These are phyloP conservation scores for Artibeus jamaicensis DNA, from an alignment of 2,797 vertebrate species.

Conservation along the genomic window DNA sequence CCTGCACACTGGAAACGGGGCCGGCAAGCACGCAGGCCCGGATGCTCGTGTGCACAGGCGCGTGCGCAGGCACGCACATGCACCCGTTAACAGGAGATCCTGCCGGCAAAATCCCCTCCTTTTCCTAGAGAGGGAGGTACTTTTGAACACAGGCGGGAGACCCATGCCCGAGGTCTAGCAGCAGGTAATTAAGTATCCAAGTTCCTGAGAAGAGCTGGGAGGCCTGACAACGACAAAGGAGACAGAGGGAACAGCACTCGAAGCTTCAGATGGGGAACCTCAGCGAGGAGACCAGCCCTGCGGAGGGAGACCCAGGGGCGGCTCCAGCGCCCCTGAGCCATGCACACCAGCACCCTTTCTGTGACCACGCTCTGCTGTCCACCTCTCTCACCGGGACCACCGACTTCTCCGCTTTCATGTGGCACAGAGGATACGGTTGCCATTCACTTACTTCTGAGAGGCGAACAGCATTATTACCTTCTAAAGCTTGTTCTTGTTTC, in stretches of 20 bases:
- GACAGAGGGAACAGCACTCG: accelerated
- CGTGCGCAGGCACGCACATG: neutral
- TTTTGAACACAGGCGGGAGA: neutral
- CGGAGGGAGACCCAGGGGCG: accelerated
- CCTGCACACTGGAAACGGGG: neutral
- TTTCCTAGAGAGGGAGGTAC: neutral
- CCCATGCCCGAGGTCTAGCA: neutral
- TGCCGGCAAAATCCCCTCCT: neutral
- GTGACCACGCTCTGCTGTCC: accelerated
- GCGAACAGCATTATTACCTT: neutral
- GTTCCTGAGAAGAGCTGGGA: neutral
- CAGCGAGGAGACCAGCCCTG: accelerated
- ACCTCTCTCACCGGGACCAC: accelerated
- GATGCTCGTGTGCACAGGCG: no score
- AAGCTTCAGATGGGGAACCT: accelerated
- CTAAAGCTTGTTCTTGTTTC: neutral
- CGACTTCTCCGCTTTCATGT: neutral
- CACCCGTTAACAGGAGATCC: neutral
- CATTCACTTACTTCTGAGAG: neutral
- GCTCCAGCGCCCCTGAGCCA: accelerated
- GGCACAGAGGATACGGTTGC: accelerated
- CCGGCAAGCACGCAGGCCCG: accelerated
- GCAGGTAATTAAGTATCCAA: neutral
- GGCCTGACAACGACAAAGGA: neutral
- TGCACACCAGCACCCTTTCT: accelerated